A percentile compares a stretch with the other conserved stretches of the same genome.
These are phyloP conservation scores for Siniperca chuatsi DNA, from an alignment of 2,113 vertebrate genomes.

Conservation along the genomic window DNA sequence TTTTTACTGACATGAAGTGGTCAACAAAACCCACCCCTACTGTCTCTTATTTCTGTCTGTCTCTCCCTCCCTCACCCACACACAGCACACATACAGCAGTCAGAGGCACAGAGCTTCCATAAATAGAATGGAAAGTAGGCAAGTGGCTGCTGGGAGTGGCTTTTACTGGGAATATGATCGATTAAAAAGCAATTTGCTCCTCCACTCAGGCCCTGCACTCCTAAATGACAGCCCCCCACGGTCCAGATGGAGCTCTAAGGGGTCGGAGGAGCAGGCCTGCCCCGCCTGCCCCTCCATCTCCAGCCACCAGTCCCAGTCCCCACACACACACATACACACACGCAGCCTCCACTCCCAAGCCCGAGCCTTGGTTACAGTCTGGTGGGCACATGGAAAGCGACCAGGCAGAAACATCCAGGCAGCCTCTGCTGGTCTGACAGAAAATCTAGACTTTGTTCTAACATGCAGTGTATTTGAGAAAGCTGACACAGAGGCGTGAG, in stretches of 20 bases:
- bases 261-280: constrained; percentile 33
- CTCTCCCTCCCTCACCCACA: background rate
- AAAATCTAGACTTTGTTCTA: constrained; percentile 54
- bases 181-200: constrained; percentile 80
- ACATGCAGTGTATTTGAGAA: constrained; percentile 7
- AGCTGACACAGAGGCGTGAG: constrained; percentile 2
- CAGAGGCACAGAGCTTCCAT: constrained; percentile 38
- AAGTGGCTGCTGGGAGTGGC: constrained; percentile 51
- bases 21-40: constrained; percentile 20
- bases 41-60: background rate
- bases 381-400: constrained; percentile 54
- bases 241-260: constrained; percentile 59
- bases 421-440: constrained; percentile 44
- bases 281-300: constrained; percentile 19
- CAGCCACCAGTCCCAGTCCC: background rate
- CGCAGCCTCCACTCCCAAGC: constrained; percentile 7
- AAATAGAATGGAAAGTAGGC: constrained; percentile 61
- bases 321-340: background rate
- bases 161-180: constrained; percentile 73
- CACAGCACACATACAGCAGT: constrained; percentile 6
- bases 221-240: constrained; percentile 61
- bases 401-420: constrained; percentile 54
- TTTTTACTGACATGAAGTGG: constrained; percentile 38
- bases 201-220: constrained; percentile 42
- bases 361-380: constrained; percentile 70